These are phyloP conservation scores for Megalurothrips usitatus DNA, from an alignment of 2,888 invertebrate genomes.

Conservation along the genomic window DNA sequence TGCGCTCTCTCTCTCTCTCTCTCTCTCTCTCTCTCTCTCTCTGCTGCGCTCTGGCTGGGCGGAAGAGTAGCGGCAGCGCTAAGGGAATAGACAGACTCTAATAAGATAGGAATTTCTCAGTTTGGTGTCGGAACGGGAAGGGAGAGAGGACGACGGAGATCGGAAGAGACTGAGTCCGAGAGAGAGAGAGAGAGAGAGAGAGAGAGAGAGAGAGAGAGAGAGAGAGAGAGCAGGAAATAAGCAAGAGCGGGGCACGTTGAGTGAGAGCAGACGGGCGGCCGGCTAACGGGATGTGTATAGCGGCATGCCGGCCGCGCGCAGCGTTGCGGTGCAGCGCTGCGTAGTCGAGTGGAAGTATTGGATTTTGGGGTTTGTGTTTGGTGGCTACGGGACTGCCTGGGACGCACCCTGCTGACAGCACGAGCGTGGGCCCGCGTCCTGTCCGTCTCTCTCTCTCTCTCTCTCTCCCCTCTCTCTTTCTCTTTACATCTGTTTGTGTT, in stretches of 20 bases:
- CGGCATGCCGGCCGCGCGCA: neutral
- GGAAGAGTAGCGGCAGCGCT: neutral
- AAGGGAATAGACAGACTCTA: constrained; percentile 4
- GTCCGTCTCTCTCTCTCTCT: neutral
- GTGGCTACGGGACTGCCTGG: too few relatives aligned
- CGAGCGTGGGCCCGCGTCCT: neutral
- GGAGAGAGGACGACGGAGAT: neutral
- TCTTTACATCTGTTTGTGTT: neutral
- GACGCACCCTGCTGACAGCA: neutral
- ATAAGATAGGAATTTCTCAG: constrained; percentile 25
- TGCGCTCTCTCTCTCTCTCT: neutral
- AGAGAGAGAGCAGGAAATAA: neutral
- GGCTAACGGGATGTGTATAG: too few relatives aligned
- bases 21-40: neutral
- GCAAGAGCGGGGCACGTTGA: too few relatives aligned
- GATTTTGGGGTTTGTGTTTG: neutral
- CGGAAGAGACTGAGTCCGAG: neutral
- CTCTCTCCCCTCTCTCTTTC: neutral
- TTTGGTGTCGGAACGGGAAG: neutral
- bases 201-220: neutral
- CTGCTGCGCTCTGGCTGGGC: neutral
- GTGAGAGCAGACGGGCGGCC: too few relatives aligned
- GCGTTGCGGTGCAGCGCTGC: neutral
- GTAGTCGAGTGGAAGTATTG: neutral
- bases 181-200: neutral